phyloP scores from a whole-genome alignment of 2,888 invertebrate genomes.

The Empis livida region DNA sequence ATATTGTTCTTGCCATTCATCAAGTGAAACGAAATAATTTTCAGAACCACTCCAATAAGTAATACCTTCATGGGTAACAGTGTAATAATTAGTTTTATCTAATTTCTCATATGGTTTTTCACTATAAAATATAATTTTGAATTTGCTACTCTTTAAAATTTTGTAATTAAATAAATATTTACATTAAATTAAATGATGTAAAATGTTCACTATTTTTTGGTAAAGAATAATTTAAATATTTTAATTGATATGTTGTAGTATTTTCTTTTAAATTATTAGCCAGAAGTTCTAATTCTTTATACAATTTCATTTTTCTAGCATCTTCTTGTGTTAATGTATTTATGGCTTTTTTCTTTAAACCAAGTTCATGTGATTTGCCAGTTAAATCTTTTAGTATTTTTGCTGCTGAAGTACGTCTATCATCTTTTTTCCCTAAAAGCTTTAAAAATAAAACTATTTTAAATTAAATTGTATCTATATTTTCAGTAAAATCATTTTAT shows the following conservation, averaged over 20 bases:
- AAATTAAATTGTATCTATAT: too few species aligned
- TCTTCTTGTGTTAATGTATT: too few species aligned
- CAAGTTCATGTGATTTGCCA: too few species aligned
- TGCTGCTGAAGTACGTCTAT: too few species aligned
- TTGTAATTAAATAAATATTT: slow-evolving; percentile 20
- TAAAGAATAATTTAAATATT: slow-evolving; percentile 65
- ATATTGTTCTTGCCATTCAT: slow-evolving; percentile 73
- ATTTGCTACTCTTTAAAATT: not conserved
- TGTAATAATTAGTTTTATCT: slow-evolving; percentile 59
- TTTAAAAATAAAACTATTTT: too few species aligned
- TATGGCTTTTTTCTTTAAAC: too few species aligned
- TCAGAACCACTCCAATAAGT: slow-evolving; percentile 60
- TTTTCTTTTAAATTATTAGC: too few species aligned
- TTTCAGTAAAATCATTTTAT: too few species aligned
- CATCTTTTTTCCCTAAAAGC: too few species aligned
- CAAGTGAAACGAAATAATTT: slow-evolving; percentile 63
- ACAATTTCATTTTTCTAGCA: too few species aligned
- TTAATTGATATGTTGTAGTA: slow-evolving; percentile 35
- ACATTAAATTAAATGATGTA: slow-evolving; percentile 63
- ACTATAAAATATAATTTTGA: slow-evolving; percentile 40
- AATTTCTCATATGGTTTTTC: slow-evolving; percentile 60
- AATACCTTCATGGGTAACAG: slow-evolving; percentile 70
- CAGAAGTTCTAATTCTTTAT: too few species aligned
- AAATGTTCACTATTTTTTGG: slow-evolving; percentile 59
- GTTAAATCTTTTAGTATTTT: too few species aligned